Evolutionary conservation across 2,113 vertebrate genomes (phyloP), one percentile per base, ranked within the genome.

Genomic region (Megaptera novaeangliae): DNA sequence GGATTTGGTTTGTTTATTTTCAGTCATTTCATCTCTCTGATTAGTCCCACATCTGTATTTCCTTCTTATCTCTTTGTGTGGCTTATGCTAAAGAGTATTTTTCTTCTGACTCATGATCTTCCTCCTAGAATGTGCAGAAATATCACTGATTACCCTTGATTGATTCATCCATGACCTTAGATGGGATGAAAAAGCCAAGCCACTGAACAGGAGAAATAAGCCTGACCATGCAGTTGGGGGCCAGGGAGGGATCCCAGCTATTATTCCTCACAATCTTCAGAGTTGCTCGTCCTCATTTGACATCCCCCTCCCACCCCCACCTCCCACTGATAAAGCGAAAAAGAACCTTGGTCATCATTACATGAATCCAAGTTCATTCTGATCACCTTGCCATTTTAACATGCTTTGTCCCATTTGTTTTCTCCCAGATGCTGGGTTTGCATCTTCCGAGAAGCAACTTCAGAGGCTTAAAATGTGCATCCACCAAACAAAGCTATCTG

Each of bases 401-500:
- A 88, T 18, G 23, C 41, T 85, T 74, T 64, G 49, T 52, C 46
- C 86, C 18, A 31, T 64, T 80, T 80, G 81, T 96, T 46, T 96
- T 46, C 3, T 61, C 55, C 49, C 84, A 96, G 74, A 88, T 88
- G 59, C 46, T 94, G 36, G 49, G 66, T 96, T 80, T 96, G 64
- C 3, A 6, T 85, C 94, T 88, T 96, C 46, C 74, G 59, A 86
- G 71, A 95, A 72, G 64, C 46, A 55, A 95, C 86, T 69, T 96
- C 59, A 88, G 78, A 84, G 59, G 92, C 96, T 96, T 88, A 91
- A 98, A 97, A 94, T 86, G 95, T 97, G 81, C 80, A 85, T 74
- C 63, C 74, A 89, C 91, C 29, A 71, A 61, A 6, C 63, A 96
- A 97, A 80, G 44, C 52, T 94, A 94, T 95, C 96, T 88, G 27